phyloP scores from a whole-genome alignment of 2,797 vertebrate species.

The Trachurus trachurus region DNA sequence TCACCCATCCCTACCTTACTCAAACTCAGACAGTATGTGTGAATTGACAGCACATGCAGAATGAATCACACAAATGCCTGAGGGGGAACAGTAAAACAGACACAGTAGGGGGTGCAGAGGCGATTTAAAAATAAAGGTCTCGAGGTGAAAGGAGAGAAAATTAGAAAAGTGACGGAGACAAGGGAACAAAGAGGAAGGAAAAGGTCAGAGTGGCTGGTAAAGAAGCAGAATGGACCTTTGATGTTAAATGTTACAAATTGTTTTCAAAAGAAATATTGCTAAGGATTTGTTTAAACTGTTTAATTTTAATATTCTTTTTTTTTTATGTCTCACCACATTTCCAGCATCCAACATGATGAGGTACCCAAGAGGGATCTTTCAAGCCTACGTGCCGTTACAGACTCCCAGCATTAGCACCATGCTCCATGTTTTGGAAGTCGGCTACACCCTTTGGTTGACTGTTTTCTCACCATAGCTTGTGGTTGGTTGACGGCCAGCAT shows the following conservation, averaged over 20 bases:
- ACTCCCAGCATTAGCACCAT: background rate
- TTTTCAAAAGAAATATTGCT: background rate
- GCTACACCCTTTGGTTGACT: slow-evolving; percentile 14
- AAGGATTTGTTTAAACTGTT: background rate
- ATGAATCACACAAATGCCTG: slow-evolving; percentile 14
- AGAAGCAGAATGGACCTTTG: background rate
- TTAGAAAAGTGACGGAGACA: background rate
- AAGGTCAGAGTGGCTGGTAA: slow-evolving; percentile 10
- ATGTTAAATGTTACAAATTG: slow-evolving; percentile 10
- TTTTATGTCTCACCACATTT: slow-evolving; percentile 18
- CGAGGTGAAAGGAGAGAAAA: slow-evolving; percentile 8
- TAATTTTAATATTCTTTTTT: slow-evolving; percentile 12
- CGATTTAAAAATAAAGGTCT: slow-evolving; percentile 18
- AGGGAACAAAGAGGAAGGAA: background rate
- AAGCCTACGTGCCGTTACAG: slow-evolving; percentile 2
- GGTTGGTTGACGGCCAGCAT: slow-evolving; percentile 37
- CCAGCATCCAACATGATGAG: slow-evolving; percentile 36
- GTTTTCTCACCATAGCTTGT: slow-evolving; percentile 17
- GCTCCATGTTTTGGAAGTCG: background rate
- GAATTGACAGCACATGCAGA: slow-evolving; percentile 4
- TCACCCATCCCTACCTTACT: background rate
- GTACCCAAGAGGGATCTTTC: slow-evolving; percentile 1
- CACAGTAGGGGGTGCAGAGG: background rate
- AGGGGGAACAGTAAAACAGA: slow-evolving; percentile 9
- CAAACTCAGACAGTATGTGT: slow-evolving; percentile 7